These are phyloP conservation scores for Echinarachnius parma DNA, from an alignment of 53 echinoderm and acorn worm genomes.

Conservation along the genomic window DNA sequence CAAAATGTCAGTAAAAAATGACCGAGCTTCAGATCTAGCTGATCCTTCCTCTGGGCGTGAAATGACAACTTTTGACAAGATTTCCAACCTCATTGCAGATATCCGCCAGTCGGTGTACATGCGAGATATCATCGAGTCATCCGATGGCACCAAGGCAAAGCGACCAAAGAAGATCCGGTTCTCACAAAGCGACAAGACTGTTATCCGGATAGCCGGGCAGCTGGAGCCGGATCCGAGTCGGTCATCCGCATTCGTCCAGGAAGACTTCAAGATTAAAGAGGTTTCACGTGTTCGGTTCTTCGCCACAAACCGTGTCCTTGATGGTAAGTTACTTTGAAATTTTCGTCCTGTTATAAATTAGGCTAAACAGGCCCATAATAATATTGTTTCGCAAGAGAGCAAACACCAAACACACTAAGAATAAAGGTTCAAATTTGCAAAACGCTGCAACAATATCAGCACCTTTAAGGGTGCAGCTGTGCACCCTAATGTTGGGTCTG, in stretches of 20 bases:
- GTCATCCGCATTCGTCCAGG: not conserved
- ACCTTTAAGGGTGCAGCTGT: no score
- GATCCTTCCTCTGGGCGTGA: no score
- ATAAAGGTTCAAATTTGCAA: no score
- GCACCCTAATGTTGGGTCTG: no score
- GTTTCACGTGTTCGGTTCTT: slow-evolving; percentile 17
- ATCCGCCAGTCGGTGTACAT: slow-evolving; percentile 1
- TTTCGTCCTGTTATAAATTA: not conserved
- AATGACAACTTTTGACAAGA: no score
- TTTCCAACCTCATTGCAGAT: slow-evolving; percentile 18
- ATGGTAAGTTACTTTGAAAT: slow-evolving; percentile 1
- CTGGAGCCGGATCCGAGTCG: not conserved
- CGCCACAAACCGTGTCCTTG: not conserved
- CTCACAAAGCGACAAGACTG: slow-evolving; percentile 1
- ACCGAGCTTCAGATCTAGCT: no score
- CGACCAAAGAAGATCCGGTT: not conserved
- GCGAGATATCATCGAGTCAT: slow-evolving; percentile 13
- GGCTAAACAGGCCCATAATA: no score
- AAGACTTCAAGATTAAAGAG: slow-evolving; percentile 28
- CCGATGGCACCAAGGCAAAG: not conserved
- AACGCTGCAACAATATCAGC: no score
- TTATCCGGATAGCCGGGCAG: slow-evolving; percentile 15
- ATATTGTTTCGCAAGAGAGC: no score
- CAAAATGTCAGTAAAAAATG: no score
- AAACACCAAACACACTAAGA: no score